Evolutionary conservation across 2,797 vertebrate species (phyloP).

Genomic region (Todus mexicanus): DNA sequence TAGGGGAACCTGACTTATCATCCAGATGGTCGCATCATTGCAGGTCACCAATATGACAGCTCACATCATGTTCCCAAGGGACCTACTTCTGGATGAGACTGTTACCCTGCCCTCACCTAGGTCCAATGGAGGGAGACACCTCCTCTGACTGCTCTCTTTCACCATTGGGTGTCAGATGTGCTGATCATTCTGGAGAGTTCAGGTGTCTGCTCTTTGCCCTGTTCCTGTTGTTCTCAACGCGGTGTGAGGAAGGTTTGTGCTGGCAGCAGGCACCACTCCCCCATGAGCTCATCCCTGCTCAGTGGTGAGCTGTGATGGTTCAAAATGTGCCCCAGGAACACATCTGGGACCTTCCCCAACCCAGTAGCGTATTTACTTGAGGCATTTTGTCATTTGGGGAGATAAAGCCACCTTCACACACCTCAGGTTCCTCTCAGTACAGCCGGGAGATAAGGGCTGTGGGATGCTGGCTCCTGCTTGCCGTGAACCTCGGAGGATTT

Average conservation of each 20-base stretch:
- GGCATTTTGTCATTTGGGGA: slow-evolving; percentile 63
- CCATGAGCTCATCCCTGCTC: neutral
- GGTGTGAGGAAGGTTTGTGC: neutral
- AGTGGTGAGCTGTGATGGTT: accelerated
- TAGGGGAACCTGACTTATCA: neutral
- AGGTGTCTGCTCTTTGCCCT: neutral
- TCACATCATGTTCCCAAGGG: neutral
- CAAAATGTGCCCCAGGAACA: neutral
- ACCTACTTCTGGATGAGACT: neutral
- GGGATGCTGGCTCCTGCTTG: slow-evolving; percentile 59
- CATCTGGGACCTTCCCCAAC: neutral
- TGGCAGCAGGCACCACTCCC: neutral
- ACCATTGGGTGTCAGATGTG: neutral
- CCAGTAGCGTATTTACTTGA: slow-evolving; percentile 33
- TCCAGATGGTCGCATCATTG: neutral
- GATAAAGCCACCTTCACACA: slow-evolving; percentile 68
- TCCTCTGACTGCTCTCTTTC: neutral
- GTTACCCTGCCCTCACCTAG: neutral
- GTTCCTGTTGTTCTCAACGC: neutral
- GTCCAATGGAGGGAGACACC: neutral
- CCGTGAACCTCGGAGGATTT: slow-evolving; percentile 16
- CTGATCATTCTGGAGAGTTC: neutral
- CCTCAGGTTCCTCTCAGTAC: slow-evolving; percentile 62
- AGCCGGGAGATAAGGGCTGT: slow-evolving; percentile 41
- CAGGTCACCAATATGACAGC: neutral